Base-by-base conservation (phyloP, 1,140 invertebrate genomes). In the Bradysia coprophila region DNA sequence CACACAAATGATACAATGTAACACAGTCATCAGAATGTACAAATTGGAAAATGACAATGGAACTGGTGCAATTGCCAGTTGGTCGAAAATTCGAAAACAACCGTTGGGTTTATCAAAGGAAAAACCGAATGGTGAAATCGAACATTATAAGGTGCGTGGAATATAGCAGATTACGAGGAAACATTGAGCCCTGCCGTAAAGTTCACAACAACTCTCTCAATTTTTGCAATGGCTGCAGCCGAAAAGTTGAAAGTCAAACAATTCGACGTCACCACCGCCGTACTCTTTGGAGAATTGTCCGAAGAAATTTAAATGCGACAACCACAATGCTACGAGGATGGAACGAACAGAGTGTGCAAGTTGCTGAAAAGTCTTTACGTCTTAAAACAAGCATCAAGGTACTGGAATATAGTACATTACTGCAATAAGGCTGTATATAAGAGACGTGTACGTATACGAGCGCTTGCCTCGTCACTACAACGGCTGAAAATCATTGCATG, bases 251-350 rank as follows among this genome's bases (percentile, higher is more conserved):
- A 31, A 15, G 11, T 48, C 11, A 42, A 40, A 16, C 53, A 52
- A 47, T 13, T 57, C 51, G 19, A 59, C 61, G 1, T 63, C 11
- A 42, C 42, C 4, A 51, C 43, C 2, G 50, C 51, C n/a, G 49
- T 47, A 41, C 31, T 51, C 22, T 42, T 51, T 41, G 44, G 48
- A 19, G 41, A 48, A 4, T 33, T 49, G 24, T 15, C 45, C 16
- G 55, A 57, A 46, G 51, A 62, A 4, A 53, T 66, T 3, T 66
- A 50, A 40, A 65, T 65, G 54, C 32, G 55, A 20, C 54, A 61
- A 41, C 59, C 61, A 11, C 21, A 51, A 36, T 54, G 51, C 32
- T 52, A 49, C 41, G 33, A 41, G 20, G 43, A 40, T 32, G 22
- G 10, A 23, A 39, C 38, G 36, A 34, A 37, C 16, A 38, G 23